These are phyloP conservation scores for Capreolus pygargus DNA, from an alignment of 2,113 vertebrate species.

Conservation along the genomic window DNA sequence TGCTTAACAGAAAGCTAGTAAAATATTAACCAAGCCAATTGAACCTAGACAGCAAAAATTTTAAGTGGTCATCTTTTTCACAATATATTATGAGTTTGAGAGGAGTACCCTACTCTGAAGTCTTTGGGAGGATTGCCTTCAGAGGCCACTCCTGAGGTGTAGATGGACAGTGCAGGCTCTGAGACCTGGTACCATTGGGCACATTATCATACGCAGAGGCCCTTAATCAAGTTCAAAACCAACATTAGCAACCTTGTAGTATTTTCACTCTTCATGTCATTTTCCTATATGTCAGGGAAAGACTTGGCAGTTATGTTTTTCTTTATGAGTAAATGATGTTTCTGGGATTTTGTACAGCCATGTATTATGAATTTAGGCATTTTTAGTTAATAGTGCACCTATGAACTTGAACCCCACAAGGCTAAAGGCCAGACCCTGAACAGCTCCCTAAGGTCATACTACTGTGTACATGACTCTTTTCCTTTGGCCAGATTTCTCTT, in stretches of 20 bases:
- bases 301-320: not conserved
- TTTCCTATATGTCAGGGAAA: not conserved
- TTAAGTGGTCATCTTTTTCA: not conserved
- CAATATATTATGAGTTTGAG: not conserved
- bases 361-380: not conserved
- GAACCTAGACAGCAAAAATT: not conserved
- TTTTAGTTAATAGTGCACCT: not conserved
- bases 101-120: not conserved
- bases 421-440: not conserved
- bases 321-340: not conserved
- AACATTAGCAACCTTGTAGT: not conserved
- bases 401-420: not conserved
- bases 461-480: not conserved
- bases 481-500: not conserved
- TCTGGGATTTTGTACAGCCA: not conserved
- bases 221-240: not conserved
- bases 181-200: not conserved
- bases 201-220: not conserved
- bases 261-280: constrained; percentile 7
- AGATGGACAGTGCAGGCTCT: not conserved
- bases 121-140: not conserved
- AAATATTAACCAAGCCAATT: not conserved
- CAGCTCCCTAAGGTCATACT: not conserved
- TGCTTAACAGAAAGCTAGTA: not conserved
- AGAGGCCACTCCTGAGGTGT: not conserved